A percentile compares a stretch with the other conserved stretches of the same genome.
These are phyloP conservation scores for Morone saxatilis DNA, from an alignment of 2,113 vertebrate species.

Conservation along the genomic window DNA sequence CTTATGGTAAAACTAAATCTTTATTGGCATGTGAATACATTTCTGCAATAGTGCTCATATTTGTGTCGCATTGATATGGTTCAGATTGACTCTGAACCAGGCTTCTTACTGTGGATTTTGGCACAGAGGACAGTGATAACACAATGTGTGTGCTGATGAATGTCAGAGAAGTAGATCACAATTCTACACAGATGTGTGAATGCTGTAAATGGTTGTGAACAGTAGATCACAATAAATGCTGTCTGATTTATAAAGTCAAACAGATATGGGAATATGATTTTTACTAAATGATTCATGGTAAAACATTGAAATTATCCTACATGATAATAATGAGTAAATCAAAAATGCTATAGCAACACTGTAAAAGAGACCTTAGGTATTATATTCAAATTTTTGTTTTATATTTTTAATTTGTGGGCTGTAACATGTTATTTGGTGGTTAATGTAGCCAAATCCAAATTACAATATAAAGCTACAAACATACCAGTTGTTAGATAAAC, in stretches of 20 bases:
- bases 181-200: slow-evolving; percentile 30
- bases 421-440: background rate
- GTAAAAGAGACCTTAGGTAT: background rate
- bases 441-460: background rate
- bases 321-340: too few relatives aligned
- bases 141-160: slow-evolving; percentile 7
- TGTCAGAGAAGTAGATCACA: slow-evolving; percentile 20
- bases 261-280: background rate
- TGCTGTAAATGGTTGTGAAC: background rate
- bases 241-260: background rate
- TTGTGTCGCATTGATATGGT: background rate
- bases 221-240: slow-evolving; percentile 8
- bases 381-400: background rate
- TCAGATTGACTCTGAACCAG: background rate
- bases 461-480: too few relatives aligned
- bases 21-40: slow-evolving; percentile 6
- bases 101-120: slow-evolving; percentile 31
- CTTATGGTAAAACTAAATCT: background rate
- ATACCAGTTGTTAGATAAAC: background rate
- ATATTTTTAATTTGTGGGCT: background rate
- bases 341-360: background rate
- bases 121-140: background rate
- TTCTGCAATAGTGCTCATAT: background rate
- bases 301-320: background rate
- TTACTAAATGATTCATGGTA: background rate